Evolutionary conservation across 2,797 vertebrate species (phyloP), one percentile per base, ranked within the genome.

Genomic region (Picus viridis): DNA sequence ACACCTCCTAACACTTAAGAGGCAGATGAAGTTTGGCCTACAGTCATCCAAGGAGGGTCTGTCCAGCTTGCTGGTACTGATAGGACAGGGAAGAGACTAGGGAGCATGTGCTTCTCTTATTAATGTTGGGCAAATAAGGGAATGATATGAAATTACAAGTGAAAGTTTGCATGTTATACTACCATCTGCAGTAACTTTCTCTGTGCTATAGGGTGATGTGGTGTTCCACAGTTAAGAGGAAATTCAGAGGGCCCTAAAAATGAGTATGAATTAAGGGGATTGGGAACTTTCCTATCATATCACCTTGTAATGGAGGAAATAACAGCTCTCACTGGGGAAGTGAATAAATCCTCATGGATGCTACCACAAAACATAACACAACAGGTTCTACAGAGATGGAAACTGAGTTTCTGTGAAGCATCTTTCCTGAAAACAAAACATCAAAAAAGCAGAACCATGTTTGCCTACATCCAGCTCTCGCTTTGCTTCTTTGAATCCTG

Each of bases 111-210:
- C 34, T 39, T 24, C 57, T 69, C 70, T 57, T 13, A 59, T 32
- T 63, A 32, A 15, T 75, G 51, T 54, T 18, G 10, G 24, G 14
- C 53, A 23, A 62, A 30, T 10, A 68, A 53, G 26, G 22, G 26
- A 67, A 61, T 0, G 0, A 57, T 29, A 22, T 3, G 30, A 69
- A 76, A 32, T 30, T 16, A 47, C 32, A 56, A 81, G 32, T 19
- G 30, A 45, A 82, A 67, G 63, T 57, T 16, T 47, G 16, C 15
- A 23, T 10, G 8, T 30, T 56, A 36, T 12, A 10, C 17, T 24
- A 67, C 15, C 56, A 41, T 12, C 34, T 58, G 65, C 1, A 4
- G 39, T 16, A 67, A 26, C 11, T 68, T 34, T 13, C n/a, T 36
- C 16, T 53, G 30, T 45, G 47, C 49, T 90, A 15, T 12, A 56